These are phyloP conservation scores for Todiramphus saurophagus DNA, from an alignment of 2,113 vertebrate genomes.

Conservation along the genomic window DNA sequence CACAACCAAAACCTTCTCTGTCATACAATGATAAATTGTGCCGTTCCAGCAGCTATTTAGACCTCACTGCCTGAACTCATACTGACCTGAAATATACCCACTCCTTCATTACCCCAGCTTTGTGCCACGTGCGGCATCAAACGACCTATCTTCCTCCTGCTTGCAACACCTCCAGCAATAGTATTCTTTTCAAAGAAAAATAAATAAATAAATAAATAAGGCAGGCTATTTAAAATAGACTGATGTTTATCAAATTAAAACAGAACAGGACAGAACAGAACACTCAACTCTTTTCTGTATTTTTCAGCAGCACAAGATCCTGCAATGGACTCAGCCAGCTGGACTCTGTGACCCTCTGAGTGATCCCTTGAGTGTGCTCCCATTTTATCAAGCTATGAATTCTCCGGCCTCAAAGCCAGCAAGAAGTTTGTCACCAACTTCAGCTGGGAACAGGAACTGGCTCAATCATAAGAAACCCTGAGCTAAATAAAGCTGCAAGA, in stretches of 20 bases:
- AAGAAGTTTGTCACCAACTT: conserved; percentile 46
- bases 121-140: not conserved
- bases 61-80: conserved; percentile 22
- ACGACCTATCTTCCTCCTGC: conserved; percentile 17
- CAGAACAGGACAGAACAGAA: conserved; percentile 32
- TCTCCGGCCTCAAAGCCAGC: not conserved
- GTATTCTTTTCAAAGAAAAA: not conserved
- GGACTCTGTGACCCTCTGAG: not conserved
- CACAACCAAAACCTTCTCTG: not conserved
- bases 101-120: conserved; percentile 25
- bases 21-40: conserved; percentile 21
- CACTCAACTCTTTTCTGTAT: not conserved
- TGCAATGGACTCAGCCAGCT: not conserved
- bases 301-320: not conserved
- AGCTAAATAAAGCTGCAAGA: conserved; percentile 46
- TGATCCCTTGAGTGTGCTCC: conserved; percentile 26
- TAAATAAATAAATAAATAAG: not conserved
- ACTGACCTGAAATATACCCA: not conserved
- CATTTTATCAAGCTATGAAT: conserved; percentile 17
- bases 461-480: conserved; percentile 18
- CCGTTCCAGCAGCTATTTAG: conserved; percentile 10
- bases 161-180: conserved; percentile 30
- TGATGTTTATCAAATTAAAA: not conserved
- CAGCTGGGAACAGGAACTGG: not conserved
- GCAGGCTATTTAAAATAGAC: not conserved